A percentile compares a stretch with the other conserved stretches of the same genome.
phyloP scores from a whole-genome alignment of 2,888 invertebrate genomes.

The Leptopilina myrica region DNA sequence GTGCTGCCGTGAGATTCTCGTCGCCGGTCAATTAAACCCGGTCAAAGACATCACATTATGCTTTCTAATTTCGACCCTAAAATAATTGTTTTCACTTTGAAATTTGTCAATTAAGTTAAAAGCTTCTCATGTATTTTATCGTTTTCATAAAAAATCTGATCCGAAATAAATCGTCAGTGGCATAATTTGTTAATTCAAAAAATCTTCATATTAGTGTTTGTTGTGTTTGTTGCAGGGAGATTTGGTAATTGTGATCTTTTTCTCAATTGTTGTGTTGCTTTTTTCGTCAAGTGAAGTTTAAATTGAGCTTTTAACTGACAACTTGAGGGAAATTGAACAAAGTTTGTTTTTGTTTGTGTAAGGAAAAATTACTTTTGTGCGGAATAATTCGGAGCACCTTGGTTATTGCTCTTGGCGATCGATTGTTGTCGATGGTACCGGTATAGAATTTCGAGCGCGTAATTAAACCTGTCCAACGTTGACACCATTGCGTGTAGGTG shows the following conservation, averaged over 20 bases:
- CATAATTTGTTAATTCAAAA: too few relatives aligned
- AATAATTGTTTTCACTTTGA: neutral
- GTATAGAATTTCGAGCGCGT: slow-evolving; percentile 36
- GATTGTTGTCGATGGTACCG: slow-evolving; percentile 29
- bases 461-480: slow-evolving; percentile 35
- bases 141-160: too few relatives aligned
- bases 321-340: neutral
- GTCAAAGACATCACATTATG: neutral
- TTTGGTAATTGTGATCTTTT: too few relatives aligned
- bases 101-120: neutral
- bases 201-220: too few relatives aligned
- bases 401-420: slow-evolving; percentile 33
- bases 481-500: slow-evolving; percentile 19
- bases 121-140: neutral
- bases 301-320: too few relatives aligned
- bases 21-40: slow-evolving; percentile 28
- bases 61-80: neutral
- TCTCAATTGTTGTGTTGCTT: too few relatives aligned
- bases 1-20: neutral
- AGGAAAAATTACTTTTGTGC: slow-evolving; percentile 19
- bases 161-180: too few relatives aligned
- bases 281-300: too few relatives aligned
- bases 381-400: slow-evolving; percentile 5
- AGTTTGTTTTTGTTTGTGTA: neutral
- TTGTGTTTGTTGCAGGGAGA: too few relatives aligned